These are phyloP conservation scores for Diprion similis DNA, from an alignment of 1,140 invertebrate genomes.

Conservation along the genomic window DNA sequence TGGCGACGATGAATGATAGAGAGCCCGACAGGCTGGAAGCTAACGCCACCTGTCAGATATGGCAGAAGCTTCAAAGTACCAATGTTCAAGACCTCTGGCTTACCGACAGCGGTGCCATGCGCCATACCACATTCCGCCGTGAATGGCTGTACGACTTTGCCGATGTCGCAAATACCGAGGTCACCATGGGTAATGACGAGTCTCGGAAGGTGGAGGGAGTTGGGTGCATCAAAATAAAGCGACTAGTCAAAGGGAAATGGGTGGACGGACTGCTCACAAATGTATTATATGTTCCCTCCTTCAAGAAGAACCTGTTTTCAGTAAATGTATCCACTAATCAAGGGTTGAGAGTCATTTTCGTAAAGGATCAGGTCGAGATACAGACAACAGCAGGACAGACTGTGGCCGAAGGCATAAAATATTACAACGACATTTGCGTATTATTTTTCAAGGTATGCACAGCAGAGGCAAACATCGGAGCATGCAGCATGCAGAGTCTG, in stretches of 20 bases:
- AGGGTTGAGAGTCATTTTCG: slow-evolving; percentile 29
- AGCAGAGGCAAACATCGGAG: neutral
- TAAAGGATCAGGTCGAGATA: slow-evolving; percentile 17
- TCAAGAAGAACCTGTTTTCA: slow-evolving; percentile 34
- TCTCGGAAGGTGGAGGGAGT: slow-evolving; percentile 25
- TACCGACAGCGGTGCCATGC: slow-evolving; percentile 32
- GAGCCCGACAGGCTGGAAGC: neutral
- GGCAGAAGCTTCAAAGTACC: slow-evolving; percentile 13
- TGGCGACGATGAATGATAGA: neutral
- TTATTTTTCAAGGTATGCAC: slow-evolving; percentile 19
- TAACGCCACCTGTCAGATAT: neutral
- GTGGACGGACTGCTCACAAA: slow-evolving; percentile 26
- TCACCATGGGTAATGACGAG: slow-evolving; percentile 31
- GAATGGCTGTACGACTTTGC: slow-evolving; percentile 34
- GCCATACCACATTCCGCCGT: slow-evolving; percentile 31
- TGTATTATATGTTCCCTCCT: slow-evolving; percentile 29
- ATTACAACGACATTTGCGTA: neutral
- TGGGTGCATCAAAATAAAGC: slow-evolving; percentile 28
- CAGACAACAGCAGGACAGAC: slow-evolving; percentile 21
- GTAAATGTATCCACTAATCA: slow-evolving; percentile 27
- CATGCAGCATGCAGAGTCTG: slow-evolving; percentile 21
- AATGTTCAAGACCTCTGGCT: slow-evolving; percentile 27
- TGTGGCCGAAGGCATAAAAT: slow-evolving; percentile 27
- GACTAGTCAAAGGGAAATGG: slow-evolving; percentile 30
- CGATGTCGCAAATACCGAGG: slow-evolving; percentile 15